Conservation (phyloP, 1,140 invertebrate genomes). For the Trigoniulus corallinus region DNA sequence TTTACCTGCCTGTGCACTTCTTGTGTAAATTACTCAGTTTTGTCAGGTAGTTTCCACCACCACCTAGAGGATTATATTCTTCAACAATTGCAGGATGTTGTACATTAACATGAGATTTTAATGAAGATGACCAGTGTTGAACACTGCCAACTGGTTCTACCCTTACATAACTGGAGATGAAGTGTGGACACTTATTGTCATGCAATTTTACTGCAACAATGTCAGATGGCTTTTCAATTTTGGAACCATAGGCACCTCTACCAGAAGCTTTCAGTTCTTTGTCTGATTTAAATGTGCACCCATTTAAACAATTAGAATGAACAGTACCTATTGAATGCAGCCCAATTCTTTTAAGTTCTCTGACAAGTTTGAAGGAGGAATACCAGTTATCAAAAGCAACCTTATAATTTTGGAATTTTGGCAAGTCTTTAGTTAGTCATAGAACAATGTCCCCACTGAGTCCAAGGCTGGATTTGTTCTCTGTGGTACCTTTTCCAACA, state of each 20-base stretch:
- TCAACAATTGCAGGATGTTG: background rate
- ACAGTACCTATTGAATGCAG: background rate
- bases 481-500: background rate
- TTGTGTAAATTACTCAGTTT: no score
- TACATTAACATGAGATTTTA: background rate
- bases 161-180: constrained; percentile 1
- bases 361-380: background rate
- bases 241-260: constrained; percentile 2
- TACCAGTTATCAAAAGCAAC: constrained; percentile 4
- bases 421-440: background rate
- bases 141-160: background rate
- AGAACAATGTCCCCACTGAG: background rate
- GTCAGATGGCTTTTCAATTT: background rate
- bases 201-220: background rate
- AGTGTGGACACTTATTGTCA: background rate
- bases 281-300: background rate
- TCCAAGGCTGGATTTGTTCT: background rate
- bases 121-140: background rate
- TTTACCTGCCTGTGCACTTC: no score
- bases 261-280: background rate
- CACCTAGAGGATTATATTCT: constrained; percentile 1
- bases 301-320: background rate
- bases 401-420: background rate
- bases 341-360: background rate
- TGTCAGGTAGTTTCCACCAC: constrained; percentile 1